Evolutionary conservation across 1,140 invertebrate species (phyloP), one percentile per base, ranked within the genome.

Genomic region (Nomia melanderi): DNA sequence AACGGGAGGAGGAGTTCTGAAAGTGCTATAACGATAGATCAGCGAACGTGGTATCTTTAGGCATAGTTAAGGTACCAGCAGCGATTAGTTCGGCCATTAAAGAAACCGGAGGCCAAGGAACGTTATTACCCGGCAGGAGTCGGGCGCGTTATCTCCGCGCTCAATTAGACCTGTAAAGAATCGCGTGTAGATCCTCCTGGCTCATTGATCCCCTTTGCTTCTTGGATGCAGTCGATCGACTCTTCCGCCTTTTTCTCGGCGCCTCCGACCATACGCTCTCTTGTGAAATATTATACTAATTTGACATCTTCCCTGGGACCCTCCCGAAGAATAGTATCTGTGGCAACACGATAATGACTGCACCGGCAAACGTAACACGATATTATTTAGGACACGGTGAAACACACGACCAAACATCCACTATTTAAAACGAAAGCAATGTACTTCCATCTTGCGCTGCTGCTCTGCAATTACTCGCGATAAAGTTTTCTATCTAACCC

Each of bases 141-240:
- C 88, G 75, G 76, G 33, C 74, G 80, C 70, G 86, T 89, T 89
- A 89, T 89, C 88, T 89, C 87, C 77, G 87, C 88, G 86, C 82
- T 88, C 88, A 89, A 89, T 89, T 89, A 88, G 86, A 88, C 75
- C 83, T 84, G 86, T 88, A 89, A 89, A 88, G 87, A 81, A 89
- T 88, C 84, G 85, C 82, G 66, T 83, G 85, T 87, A 86, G 54
- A 31, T 57, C 54, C 54, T 57, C 54, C 31, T 57, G 29, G 83
- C 77, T 77, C 85, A 89, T 89, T 88, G 87, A 74, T 84, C 82
- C 78, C 69, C 73, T 85, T 83, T 85, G 47, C 23, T 77, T 33
- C 29, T n/a, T 66, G 59, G 47, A 23, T 53, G 60, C 31, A 59
- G 76, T 39, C 70, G 29, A 77, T 78, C 66, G 63, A 70, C 33